Conservation (phyloP, 2,797 vertebrate genomes). For the Mus spretus region DNA sequence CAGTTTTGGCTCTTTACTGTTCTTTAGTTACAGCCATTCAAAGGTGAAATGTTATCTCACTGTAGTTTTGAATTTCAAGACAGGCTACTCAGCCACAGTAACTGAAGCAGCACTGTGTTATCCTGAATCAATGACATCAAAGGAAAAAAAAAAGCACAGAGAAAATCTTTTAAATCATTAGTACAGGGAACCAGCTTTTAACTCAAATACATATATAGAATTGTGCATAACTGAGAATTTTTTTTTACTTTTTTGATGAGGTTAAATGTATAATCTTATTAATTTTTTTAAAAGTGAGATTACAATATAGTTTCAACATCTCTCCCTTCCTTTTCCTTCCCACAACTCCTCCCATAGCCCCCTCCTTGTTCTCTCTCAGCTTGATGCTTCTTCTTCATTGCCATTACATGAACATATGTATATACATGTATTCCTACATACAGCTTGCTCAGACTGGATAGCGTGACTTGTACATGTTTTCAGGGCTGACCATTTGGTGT, state of each 20-base stretch:
- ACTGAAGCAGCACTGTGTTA: not conserved
- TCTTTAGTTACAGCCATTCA: not conserved
- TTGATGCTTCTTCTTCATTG: not conserved
- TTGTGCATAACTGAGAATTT: not conserved
- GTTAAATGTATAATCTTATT: not conserved
- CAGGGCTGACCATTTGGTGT: not conserved
- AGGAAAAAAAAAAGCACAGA: not conserved
- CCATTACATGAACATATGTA: not conserved
- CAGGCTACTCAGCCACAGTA: not conserved
- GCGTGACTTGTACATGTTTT: not conserved
- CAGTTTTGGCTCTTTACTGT: not conserved
- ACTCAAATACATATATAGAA: not conserved
- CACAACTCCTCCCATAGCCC: not conserved
- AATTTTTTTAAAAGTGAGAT: not conserved
- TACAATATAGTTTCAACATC: not conserved
- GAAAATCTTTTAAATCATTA: not conserved
- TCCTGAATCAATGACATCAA: not conserved
- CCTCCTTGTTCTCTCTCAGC: not conserved
- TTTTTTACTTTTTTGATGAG: not conserved
- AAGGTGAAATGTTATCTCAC: not conserved
- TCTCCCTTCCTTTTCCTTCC: not conserved
- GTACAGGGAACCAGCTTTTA: not conserved
- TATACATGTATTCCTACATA: not conserved
- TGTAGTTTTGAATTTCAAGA: not conserved
- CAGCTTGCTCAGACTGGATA: not conserved